phyloP scores from a whole-genome alignment of 2,797 vertebrate genomes.

The Lepidocolaptes lacrymiger region DNA sequence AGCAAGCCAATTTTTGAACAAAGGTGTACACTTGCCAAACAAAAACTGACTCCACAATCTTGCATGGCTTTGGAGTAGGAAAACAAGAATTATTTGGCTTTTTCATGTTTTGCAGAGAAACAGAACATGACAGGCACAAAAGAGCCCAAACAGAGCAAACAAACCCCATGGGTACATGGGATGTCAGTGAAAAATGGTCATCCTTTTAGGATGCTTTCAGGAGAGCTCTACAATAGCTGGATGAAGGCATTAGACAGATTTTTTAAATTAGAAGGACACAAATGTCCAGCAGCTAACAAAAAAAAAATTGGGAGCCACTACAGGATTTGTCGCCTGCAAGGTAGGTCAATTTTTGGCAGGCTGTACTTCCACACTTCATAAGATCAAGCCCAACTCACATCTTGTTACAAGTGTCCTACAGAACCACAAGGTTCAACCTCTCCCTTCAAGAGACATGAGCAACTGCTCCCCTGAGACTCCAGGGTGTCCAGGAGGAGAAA shows the following conservation, averaged over 20 bases:
- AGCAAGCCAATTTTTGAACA: slow-evolving; percentile 47
- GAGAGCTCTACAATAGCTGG: not conserved
- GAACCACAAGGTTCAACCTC: not conserved
- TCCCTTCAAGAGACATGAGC: not conserved
- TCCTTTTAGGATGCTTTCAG: not conserved
- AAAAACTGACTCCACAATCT: slow-evolving; percentile 4
- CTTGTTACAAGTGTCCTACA: not conserved
- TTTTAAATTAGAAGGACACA: not conserved
- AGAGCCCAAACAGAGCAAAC: not conserved
- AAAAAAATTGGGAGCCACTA: not conserved
- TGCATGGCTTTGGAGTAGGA: not conserved
- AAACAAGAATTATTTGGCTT: slow-evolving; percentile 11
- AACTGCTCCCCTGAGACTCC: not conserved
- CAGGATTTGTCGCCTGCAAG: not conserved
- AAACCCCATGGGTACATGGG: not conserved
- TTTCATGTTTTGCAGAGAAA: slow-evolving; percentile 7
- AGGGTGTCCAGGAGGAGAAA: not conserved
- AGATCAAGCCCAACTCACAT: not conserved
- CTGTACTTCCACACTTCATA: not conserved
- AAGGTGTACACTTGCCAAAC: slow-evolving; percentile 41
- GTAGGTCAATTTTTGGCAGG: not conserved
- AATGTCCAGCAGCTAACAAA: not conserved
- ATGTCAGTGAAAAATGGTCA: slow-evolving; percentile 31
- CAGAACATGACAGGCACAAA: slow-evolving; percentile 17
- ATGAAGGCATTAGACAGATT: not conserved